These are phyloP conservation scores for Aproaerema taeniolella DNA, from an alignment of 2,888 invertebrate genomes.

Conservation along the genomic window DNA sequence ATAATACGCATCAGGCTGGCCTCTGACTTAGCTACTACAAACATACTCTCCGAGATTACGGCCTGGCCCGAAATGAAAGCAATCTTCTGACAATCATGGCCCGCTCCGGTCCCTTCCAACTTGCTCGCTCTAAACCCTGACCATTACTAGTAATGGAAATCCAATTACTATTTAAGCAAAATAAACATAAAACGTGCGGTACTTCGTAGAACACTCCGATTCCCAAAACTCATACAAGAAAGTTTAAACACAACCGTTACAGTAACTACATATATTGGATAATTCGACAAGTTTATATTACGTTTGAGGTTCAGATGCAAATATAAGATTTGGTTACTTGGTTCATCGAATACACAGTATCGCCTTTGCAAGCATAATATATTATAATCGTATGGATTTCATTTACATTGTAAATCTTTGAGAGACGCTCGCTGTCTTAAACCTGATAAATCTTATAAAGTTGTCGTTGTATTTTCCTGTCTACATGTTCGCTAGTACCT, in stretches of 20 bases:
- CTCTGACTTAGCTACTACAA: constrained; percentile 27
- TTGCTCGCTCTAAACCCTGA: constrained; percentile 45
- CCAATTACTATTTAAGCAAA: constrained; percentile 60
- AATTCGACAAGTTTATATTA: constrained; percentile 9
- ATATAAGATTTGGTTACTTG: constrained; percentile 7
- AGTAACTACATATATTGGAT: neutral
- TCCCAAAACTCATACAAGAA: constrained; percentile 31
- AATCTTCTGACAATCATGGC: constrained; percentile 50
- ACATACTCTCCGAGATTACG: constrained; percentile 45
- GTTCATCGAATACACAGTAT: too few species aligned
- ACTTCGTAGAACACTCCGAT: constrained; percentile 26
- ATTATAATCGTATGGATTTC: constrained; percentile 1
- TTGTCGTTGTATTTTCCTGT: constrained; percentile 31
- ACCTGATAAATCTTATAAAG: constrained; percentile 33
- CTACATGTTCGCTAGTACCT: constrained; percentile 37
- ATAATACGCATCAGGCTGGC: constrained; percentile 38
- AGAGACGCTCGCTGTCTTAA: constrained; percentile 27
- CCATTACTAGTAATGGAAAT: constrained; percentile 61
- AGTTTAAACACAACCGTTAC: constrained; percentile 24
- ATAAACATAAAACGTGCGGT: constrained; percentile 52
- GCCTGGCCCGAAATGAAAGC: constrained; percentile 42
- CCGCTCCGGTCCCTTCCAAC: constrained; percentile 36
- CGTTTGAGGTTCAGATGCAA: constrained; percentile 15
- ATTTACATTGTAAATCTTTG: constrained; percentile 8
- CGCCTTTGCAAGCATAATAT: too few species aligned